Base-by-base conservation (phyloP, 2,888 invertebrate genomes). In the Perdita meconis region DNA sequence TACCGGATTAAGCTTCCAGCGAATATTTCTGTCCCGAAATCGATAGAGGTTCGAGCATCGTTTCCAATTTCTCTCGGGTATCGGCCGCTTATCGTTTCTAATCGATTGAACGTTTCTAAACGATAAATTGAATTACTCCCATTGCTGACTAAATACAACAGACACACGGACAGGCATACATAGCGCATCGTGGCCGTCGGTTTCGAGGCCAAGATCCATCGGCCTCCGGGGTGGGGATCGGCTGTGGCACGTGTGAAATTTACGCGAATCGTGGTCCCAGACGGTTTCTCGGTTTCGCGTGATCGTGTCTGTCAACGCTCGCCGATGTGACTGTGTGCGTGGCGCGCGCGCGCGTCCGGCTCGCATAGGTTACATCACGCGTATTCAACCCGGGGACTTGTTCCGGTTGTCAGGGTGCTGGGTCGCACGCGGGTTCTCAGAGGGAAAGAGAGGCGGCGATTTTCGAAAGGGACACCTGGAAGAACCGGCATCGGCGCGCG, bases 121-220 rank as follows among this genome's bases (percentile, higher is more conserved):
- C n/a, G 60, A 64, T 72, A 72, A 63, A 75, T 75, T 59, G 47
- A 75, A 61, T 75, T 71, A 67, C 65, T 76, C 34, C 70, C 55
- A 71, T 72, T 55, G 34, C 36, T 70, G 6, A 6, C 30, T 6
- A 30, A 30, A 30, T 30, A 30, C 3, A 30, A 30, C 30, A 30
- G 3, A 30, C 30, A n/a, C n/a, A n/a, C n/a, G n/a, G n/a, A n/a
- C n/a, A 71, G 72, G 44, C 42, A 56, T 50, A 56, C 61, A 51
- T 16, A 44, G 44, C 70, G 64, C 75, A 69, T 79, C 73, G 76
- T 63, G 70, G 59, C 59, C 79, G 74, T 79, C 66, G 60, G 71
- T 86, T 83, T 85, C 82, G 86, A 87, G 85, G 84, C 84, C 86
- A 86, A 86, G 82, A 84, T 82, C 78, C 78, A 66, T 56, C 42